phyloP scores from a whole-genome alignment of 2,797 vertebrate species.

The Podargus strigoides region DNA sequence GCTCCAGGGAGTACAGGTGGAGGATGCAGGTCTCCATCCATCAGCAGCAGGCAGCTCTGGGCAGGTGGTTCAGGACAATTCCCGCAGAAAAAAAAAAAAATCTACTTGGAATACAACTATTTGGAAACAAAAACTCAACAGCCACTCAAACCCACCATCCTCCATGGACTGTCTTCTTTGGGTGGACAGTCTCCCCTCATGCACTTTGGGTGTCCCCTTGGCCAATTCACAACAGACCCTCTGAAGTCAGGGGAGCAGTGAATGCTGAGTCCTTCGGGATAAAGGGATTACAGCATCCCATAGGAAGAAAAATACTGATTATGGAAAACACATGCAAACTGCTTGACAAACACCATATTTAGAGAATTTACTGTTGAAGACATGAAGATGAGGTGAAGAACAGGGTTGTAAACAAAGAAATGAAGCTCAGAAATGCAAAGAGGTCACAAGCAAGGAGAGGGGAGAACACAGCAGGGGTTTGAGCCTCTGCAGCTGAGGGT shows the following conservation, averaged over 20 bases:
- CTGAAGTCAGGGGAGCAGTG: not conserved
- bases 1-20: not conserved
- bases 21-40: not conserved
- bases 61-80: not conserved
- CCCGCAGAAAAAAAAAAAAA: not conserved
- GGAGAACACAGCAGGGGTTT: not conserved
- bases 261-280: not conserved
- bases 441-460: not conserved
- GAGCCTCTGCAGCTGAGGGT: not conserved
- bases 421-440: not conserved
- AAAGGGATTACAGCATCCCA: not conserved
- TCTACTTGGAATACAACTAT: not conserved
- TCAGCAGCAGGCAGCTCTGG: not conserved
- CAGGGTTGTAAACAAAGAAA: not conserved
- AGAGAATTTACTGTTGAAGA: not conserved
- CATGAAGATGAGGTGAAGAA: not conserved
- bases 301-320: not conserved
- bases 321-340: not conserved
- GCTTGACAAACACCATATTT: not conserved
- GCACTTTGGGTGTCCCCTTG: not conserved
- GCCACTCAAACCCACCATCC: accelerated
- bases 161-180: not conserved
- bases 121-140: not conserved
- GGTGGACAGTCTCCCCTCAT: not conserved
- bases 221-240: not conserved